These are phyloP conservation scores for Phymorhynchus buccinoides DNA, from an alignment of 1,140 invertebrate species.

Conservation along the genomic window DNA sequence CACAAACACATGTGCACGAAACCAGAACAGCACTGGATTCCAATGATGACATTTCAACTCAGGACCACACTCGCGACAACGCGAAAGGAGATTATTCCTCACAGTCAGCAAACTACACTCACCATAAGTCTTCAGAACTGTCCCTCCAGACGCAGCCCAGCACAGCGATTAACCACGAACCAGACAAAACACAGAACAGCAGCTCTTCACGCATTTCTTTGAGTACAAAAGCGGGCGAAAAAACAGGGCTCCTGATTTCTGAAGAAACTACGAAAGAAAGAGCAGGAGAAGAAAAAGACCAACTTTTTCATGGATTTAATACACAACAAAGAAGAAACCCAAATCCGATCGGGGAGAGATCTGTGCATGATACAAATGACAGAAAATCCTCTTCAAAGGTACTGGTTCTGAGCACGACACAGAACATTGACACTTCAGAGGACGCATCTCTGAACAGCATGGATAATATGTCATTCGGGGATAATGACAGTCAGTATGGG, in stretches of 20 bases:
- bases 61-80: not conserved
- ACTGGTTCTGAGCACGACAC: not conserved
- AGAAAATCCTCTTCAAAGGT: not conserved
- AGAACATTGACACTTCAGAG: not conserved
- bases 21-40: not conserved
- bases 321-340: not conserved
- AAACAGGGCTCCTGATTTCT: not conserved
- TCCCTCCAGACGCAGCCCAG: not conserved
- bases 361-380: not conserved
- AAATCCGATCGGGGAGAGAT: not conserved
- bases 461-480: constrained; percentile 8
- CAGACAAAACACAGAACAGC: not conserved
- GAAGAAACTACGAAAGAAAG: not conserved
- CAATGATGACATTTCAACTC: not conserved
- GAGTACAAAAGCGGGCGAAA: not conserved
- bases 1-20: not conserved
- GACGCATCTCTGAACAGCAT: not conserved
- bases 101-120: not conserved
- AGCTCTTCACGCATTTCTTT: not conserved
- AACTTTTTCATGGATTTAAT: not conserved
- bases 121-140: not conserved
- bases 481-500: constrained; percentile 44
- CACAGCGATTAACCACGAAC: not conserved
- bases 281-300: not conserved
- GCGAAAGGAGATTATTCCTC: not conserved